phyloP scores from a whole-genome alignment of 1,140 invertebrate genomes.

The Pseudomyrmex gracilis region DNA sequence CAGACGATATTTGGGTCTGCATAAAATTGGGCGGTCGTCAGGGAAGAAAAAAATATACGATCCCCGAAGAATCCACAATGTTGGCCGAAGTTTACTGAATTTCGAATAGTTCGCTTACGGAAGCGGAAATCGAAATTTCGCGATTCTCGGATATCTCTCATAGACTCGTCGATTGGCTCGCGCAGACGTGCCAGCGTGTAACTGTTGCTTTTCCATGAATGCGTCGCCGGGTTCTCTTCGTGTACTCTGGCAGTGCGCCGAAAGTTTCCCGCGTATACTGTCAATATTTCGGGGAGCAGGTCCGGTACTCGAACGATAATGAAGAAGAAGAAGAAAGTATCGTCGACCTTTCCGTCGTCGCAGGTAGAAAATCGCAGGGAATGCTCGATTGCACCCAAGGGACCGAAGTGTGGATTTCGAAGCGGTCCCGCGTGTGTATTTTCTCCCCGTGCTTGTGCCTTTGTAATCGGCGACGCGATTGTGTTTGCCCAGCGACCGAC shows the following conservation, averaged over 20 bases:
- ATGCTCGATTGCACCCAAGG: constrained; percentile 69
- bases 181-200: constrained; percentile 64
- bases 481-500: constrained; percentile 68
- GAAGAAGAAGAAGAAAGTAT: constrained; percentile 65
- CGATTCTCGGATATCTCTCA: constrained; percentile 8
- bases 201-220: constrained; percentile 71
- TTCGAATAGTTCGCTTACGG: neutral
- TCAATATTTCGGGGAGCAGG: constrained; percentile 81
- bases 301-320: constrained; percentile 62
- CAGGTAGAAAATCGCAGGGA: constrained; percentile 72
- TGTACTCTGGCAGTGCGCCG: constrained; percentile 64
- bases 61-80: constrained; percentile 15
- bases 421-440: constrained; percentile 63
- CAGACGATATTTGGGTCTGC: constrained; percentile 50
- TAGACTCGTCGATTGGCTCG: constrained; percentile 28
- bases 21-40: constrained; percentile 21
- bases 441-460: constrained; percentile 65
- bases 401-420: constrained; percentile 18
- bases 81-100: constrained; percentile 19
- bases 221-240: neutral
- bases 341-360: constrained; percentile 66
- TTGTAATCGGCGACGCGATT: constrained; percentile 75
- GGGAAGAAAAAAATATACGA: constrained; percentile 25
- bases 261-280: constrained; percentile 48
- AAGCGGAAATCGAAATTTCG: constrained; percentile 9